Percentiles rank a stretch among this genome's conserved stretches.
These are phyloP conservation scores for Ditula angustiorana DNA, from an alignment of 2,888 invertebrate genomes.

Conservation along the genomic window DNA sequence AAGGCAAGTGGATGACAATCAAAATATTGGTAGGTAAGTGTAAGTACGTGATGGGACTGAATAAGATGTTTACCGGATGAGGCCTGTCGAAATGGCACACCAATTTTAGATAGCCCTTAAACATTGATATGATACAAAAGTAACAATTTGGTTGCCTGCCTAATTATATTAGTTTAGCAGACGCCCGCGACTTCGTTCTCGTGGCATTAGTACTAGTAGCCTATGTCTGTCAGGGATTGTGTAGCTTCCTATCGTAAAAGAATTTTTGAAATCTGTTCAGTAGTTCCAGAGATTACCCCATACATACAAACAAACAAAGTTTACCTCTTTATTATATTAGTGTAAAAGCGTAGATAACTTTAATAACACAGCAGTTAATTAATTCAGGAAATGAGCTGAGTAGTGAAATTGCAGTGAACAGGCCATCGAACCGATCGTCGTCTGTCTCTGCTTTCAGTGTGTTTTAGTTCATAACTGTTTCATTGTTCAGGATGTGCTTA, in stretches of 20 bases:
- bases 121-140: too few species aligned
- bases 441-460: background rate
- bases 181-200: too few species aligned
- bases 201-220: too few species aligned
- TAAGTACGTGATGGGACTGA: slow-evolving; percentile 44
- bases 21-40: slow-evolving; percentile 14
- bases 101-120: background rate
- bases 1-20: background rate
- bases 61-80: slow-evolving; percentile 43
- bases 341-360: background rate
- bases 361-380: background rate
- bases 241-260: too few species aligned
- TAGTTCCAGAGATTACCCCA: too few species aligned
- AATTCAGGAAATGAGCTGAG: background rate
- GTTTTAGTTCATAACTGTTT: slow-evolving; percentile 16
- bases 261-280: too few species aligned
- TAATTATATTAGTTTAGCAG: background rate
- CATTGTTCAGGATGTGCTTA: slow-evolving; percentile 24
- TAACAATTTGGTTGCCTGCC: background rate
- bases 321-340: background rate
- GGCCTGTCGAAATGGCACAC: background rate
- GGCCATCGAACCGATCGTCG: background rate
- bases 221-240: too few species aligned
- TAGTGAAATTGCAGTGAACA: slow-evolving; percentile 3
- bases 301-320: background rate